Conservation (phyloP, 2,888 invertebrate genomes). For the Ormyrus nitidulus region DNA sequence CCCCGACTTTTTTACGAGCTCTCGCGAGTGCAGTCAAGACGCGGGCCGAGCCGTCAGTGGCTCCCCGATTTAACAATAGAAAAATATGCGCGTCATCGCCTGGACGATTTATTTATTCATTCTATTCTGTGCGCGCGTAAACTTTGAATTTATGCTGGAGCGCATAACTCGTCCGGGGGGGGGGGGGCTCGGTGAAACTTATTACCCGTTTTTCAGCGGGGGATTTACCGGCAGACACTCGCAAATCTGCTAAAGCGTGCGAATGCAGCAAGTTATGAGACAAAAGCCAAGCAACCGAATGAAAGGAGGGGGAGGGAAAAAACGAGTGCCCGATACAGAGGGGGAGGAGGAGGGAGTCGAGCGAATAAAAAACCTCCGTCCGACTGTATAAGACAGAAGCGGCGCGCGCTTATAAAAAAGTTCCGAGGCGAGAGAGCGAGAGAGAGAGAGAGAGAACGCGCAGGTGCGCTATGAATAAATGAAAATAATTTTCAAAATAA, state of each 20-base stretch:
- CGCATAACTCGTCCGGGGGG: neutral
- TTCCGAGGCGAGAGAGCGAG: neutral
- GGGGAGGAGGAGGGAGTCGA: neutral
- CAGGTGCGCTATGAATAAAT: too few relatives aligned
- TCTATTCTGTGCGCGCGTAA: slow-evolving; percentile 8
- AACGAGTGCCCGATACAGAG: neutral
- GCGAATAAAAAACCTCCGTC: neutral
- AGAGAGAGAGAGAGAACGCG: neutral
- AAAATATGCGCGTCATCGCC: neutral
- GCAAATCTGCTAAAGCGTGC: neutral
- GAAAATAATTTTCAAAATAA: too few relatives aligned
- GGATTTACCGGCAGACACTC: neutral
- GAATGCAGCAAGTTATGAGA: slow-evolving; percentile 23
- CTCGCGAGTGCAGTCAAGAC: too few relatives aligned
- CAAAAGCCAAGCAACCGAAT: slow-evolving; percentile 6
- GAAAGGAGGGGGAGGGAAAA: neutral
- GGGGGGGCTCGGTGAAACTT: neutral
- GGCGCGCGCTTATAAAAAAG: neutral
- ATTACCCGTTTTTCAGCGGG: slow-evolving; percentile 30
- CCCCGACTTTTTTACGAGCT: too few relatives aligned
- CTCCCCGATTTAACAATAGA: too few relatives aligned
- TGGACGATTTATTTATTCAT: slow-evolving; percentile 12
- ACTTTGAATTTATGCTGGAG: slow-evolving; percentile 4
- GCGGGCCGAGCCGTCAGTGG: too few relatives aligned
- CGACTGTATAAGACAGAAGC: neutral